phyloP scores from a whole-genome alignment of 2,797 vertebrate genomes.

The Perodicticus potto region DNA sequence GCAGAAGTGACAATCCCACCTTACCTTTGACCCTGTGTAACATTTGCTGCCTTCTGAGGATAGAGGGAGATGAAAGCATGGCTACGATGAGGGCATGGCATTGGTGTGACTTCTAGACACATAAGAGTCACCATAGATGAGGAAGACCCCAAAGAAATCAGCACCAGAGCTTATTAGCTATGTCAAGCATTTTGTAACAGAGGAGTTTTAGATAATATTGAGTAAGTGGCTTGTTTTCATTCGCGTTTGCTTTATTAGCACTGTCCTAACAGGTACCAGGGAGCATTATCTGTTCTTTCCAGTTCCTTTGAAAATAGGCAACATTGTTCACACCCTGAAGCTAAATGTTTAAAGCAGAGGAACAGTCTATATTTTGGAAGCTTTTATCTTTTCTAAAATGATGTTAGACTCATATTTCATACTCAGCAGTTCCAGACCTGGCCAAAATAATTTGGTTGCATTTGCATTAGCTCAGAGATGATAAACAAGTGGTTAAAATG shows the following conservation, averaged over 20 bases:
- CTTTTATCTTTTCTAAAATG: neutral
- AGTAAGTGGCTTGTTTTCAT: neutral
- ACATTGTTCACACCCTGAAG: neutral
- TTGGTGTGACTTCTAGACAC: neutral
- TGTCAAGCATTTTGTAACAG: neutral
- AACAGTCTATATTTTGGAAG: neutral
- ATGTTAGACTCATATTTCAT: neutral
- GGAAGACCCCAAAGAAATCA: neutral
- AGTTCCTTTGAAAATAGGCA: neutral
- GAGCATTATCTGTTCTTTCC: rapidly evolving
- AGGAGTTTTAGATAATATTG: no score
- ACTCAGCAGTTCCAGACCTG: neutral
- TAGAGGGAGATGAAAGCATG: neutral
- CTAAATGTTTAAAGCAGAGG: neutral
- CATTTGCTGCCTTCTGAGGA: neutral
- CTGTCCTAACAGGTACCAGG: rapidly evolving
- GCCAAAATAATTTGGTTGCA: neutral
- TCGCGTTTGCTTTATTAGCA: rapidly evolving
- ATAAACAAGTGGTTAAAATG: neutral
- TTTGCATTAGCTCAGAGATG: neutral
- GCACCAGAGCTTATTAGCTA: neutral
- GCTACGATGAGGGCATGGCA: neutral
- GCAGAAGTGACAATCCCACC: neutral
- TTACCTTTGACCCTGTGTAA: no score
- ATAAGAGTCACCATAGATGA: neutral